Evolutionary conservation across 2,113 vertebrate species (phyloP).

Genomic region (Thermophis baileyi): DNA sequence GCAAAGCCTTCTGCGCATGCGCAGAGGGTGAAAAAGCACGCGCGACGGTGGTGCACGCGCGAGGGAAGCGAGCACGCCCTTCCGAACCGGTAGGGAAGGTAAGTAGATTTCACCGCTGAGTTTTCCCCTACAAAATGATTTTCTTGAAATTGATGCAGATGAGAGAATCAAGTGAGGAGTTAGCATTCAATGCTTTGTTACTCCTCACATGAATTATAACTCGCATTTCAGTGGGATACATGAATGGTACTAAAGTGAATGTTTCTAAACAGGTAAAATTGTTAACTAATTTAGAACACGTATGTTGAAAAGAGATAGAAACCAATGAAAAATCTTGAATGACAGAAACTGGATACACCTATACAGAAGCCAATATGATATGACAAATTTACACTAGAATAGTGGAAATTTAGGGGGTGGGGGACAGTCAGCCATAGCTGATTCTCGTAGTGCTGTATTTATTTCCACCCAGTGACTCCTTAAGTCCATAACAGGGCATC

Average conservation of each 20-base stretch:
- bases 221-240: neutral
- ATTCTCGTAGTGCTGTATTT: neutral
- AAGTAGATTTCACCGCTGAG: no score
- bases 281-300: neutral
- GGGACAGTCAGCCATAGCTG: neutral
- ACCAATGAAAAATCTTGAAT: neutral
- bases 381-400: neutral
- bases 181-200: neutral
- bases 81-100: no score
- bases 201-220: neutral
- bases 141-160: neutral
- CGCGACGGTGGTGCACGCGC: no score
- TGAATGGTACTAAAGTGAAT: neutral
- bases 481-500: neutral
- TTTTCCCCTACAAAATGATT: no score
- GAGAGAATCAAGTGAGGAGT: neutral
- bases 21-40: no score
- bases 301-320: neutral
- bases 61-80: no score
- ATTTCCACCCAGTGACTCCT: neutral
- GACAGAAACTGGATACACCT: neutral
- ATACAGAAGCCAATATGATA: neutral
- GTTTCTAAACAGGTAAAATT: neutral
- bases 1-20: no score
- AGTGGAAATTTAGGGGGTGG: neutral